These are phyloP conservation scores for Pantherophis alleghaniensis DNA, from an alignment of 2,797 vertebrate species.

Conservation along the genomic window DNA sequence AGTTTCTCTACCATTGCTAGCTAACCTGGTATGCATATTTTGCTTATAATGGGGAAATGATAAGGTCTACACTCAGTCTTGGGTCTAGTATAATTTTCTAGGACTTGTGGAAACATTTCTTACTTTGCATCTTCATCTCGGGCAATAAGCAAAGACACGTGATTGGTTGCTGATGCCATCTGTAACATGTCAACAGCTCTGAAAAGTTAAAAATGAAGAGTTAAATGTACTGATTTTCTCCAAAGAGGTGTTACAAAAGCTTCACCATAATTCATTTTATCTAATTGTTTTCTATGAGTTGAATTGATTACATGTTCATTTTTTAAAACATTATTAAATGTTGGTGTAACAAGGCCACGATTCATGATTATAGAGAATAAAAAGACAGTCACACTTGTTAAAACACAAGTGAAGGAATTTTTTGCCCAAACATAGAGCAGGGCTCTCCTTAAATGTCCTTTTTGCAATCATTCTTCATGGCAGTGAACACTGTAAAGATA, in stretches of 20 bases:
- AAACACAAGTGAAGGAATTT: neutral
- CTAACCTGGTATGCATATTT: neutral
- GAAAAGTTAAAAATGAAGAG: neutral
- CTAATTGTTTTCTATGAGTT: rapidly evolving
- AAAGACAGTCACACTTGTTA: neutral
- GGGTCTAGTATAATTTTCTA: neutral
- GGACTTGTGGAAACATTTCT: conserved; percentile 23
- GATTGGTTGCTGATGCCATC: conserved; percentile 81
- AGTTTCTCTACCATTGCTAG: neutral
- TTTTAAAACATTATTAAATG: neutral
- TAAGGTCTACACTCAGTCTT: neutral
- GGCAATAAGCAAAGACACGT: conserved; percentile 81
- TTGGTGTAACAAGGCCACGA: neutral
- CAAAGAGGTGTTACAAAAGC: neutral
- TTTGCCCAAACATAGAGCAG: neutral
- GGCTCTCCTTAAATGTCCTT: neutral
- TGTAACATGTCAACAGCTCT: conserved; percentile 86
- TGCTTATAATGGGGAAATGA: neutral
- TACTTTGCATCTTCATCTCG: conserved; percentile 85
- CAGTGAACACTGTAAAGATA: neutral
- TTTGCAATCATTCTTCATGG: neutral
- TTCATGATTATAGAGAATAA: neutral
- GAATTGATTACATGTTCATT: neutral
- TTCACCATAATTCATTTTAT: neutral
- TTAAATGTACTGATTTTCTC: neutral